A percentile compares a stretch with the other conserved stretches of the same genome.
These are phyloP conservation scores for Macrostomum lignano DNA, from an alignment of 1,140 invertebrate genomes.

Conservation along the genomic window DNA sequence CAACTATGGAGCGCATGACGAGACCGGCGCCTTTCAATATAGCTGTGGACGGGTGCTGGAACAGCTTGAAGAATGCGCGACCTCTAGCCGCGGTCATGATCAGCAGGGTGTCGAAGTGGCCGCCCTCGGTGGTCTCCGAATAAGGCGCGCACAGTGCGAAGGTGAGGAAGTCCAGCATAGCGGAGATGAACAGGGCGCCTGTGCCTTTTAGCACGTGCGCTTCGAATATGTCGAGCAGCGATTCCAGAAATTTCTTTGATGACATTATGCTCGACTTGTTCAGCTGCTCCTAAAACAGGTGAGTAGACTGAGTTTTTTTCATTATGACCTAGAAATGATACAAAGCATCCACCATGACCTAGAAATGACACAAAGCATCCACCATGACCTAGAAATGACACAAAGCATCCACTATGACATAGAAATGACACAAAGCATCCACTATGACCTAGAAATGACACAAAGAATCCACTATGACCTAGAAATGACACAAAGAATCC, in stretches of 20 bases:
- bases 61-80: conserved; percentile 60
- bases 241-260: conserved; percentile 65
- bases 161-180: conserved; percentile 94
- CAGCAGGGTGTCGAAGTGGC: conserved; percentile 72
- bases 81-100: conserved; percentile 72
- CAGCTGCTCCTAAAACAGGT: conserved; percentile 78
- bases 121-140: conserved; percentile 88
- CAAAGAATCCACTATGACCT: too few species aligned
- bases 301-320: too few species aligned
- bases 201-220: conserved; percentile 54
- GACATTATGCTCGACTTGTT: conserved; percentile 84
- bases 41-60: conserved; percentile 75
- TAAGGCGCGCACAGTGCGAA: conserved; percentile 91
- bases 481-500: too few species aligned
- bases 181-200: conserved; percentile 38
- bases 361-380: too few species aligned
- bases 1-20: conserved; percentile 81
- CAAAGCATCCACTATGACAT: too few species aligned
- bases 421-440: too few species aligned
- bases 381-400: too few species aligned
- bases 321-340: too few species aligned
- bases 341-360: too few species aligned
- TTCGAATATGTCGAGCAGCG: conserved; percentile 73
- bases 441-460: too few species aligned
- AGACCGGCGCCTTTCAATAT: conserved; percentile 89